Evolutionary conservation across 2,888 invertebrate genomes (phyloP).

Genomic region (Heliothis peltigera): DNA sequence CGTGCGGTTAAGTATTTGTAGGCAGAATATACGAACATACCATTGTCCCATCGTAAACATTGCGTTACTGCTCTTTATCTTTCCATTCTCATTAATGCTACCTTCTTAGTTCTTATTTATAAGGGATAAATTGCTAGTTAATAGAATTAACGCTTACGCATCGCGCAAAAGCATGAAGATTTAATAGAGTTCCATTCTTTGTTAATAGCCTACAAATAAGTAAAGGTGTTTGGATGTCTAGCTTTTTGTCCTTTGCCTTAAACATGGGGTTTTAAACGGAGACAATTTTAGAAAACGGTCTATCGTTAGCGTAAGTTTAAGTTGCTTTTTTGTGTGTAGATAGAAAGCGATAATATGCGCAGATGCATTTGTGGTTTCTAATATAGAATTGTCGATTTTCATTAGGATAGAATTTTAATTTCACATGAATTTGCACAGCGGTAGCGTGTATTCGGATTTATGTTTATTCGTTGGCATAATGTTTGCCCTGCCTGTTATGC

Average conservation of each 20-base stretch:
- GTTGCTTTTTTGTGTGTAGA: constrained; percentile 13
- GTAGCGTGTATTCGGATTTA: no score
- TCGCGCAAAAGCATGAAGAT: constrained; percentile 42
- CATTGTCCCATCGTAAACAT: constrained; percentile 38
- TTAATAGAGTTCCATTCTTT: constrained; percentile 46
- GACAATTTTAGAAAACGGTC: constrained; percentile 27
- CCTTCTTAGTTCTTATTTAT: constrained; percentile 25
- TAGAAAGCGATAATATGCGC: constrained; percentile 26
- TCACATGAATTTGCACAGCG: no score
- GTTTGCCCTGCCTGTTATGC: no score
- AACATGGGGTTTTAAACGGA: constrained; percentile 4
- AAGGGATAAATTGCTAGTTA: constrained; percentile 39
- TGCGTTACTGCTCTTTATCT: constrained; percentile 23
- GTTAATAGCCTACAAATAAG: constrained; percentile 51
- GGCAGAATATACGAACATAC: constrained; percentile 24
- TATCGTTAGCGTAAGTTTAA: constrained; percentile 14
- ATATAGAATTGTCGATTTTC: constrained; percentile 19
- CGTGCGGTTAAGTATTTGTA: constrained; percentile 40
- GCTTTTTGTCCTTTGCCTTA: constrained; percentile 36
- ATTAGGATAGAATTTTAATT: background rate
- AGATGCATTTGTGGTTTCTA: constrained; percentile 20
- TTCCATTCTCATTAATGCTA: constrained; percentile 4
- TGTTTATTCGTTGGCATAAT: no score
- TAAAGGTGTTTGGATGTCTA: constrained; percentile 45
- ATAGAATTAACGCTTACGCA: constrained; percentile 26